Conservation (phyloP, 64 coral and sea anemone genomes). For the Anthopleura sola region DNA sequence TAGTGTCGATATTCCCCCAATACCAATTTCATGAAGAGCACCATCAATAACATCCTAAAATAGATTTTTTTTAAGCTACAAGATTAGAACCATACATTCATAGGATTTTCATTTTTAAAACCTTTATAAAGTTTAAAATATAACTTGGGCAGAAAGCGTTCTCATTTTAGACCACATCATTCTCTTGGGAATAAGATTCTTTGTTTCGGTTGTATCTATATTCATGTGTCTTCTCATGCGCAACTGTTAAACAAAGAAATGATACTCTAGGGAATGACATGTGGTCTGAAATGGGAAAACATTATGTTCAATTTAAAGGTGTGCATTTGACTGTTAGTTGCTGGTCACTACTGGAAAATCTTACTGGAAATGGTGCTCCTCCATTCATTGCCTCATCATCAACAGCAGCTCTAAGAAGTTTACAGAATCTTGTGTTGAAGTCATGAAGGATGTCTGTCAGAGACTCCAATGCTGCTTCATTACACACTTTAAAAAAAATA, state of each 20-base stretch:
- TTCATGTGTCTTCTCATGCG: too few relatives aligned
- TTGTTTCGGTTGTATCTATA: too few relatives aligned
- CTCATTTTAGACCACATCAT: too few relatives aligned
- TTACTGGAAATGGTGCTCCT: constrained; percentile 74
- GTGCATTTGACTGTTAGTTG: too few relatives aligned
- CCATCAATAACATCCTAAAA: constrained; percentile 80
- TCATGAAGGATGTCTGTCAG: constrained; percentile 84
- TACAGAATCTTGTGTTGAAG: constrained; percentile 74
- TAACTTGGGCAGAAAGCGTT: not conserved
- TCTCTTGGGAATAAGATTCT: too few relatives aligned
- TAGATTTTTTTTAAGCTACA: not conserved
- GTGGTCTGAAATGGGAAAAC: too few relatives aligned
- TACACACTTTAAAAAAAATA: constrained; percentile 75
- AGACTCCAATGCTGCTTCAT: constrained; percentile 69
- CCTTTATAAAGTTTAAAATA: too few relatives aligned
- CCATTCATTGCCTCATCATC: constrained; percentile 80
- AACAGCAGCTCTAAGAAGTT: constrained; percentile 66
- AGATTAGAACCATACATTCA: not conserved
- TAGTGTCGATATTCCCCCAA: constrained; percentile 70
- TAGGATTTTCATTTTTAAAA: too few relatives aligned
- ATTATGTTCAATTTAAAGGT: too few relatives aligned
- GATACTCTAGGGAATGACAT: too few relatives aligned
- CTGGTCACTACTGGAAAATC: not conserved
- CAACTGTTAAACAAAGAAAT: too few relatives aligned
- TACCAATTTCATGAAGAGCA: constrained; percentile 82